Conservation (phyloP, 2,888 invertebrate species). For the Drosophila suboccidentalis region DNA sequence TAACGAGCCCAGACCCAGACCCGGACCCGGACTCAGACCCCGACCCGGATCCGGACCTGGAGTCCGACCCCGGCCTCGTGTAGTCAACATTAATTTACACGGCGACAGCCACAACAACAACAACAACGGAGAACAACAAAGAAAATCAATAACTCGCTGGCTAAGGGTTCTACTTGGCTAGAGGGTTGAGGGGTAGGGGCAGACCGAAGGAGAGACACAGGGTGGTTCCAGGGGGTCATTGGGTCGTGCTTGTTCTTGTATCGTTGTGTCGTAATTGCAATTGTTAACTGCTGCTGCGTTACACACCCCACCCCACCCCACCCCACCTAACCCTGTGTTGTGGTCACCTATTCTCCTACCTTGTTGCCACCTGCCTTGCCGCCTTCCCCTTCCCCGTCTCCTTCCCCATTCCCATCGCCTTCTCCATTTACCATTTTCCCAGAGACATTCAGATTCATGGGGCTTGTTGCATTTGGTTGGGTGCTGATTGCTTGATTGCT, state of each 20-base stretch:
- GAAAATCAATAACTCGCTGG: slow-evolving; percentile 57
- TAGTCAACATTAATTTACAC: slow-evolving; percentile 73
- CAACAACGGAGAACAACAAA: slow-evolving; percentile 24
- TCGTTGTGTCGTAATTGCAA: slow-evolving; percentile 69
- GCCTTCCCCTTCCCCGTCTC: neutral
- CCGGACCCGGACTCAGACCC: slow-evolving; percentile 4
- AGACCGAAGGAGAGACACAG: slow-evolving; percentile 6
- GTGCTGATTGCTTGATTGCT: slow-evolving; percentile 50
- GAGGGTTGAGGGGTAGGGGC: neutral
- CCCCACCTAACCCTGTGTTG: neutral
- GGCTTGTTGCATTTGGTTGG: slow-evolving; percentile 52
- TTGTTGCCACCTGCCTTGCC: neutral
- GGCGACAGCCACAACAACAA: slow-evolving; percentile 46
- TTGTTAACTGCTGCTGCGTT: slow-evolving; percentile 63
- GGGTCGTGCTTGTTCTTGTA: slow-evolving; percentile 27
- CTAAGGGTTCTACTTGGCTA: slow-evolving; percentile 28
- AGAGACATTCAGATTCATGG: slow-evolving; percentile 29
- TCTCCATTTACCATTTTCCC: slow-evolving; percentile 5
- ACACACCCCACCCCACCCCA: neutral
- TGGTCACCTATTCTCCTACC: neutral
- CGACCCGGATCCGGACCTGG: slow-evolving; percentile 4
- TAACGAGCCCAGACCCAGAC: neutral
- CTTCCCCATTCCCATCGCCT: neutral
- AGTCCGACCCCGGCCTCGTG: slow-evolving; percentile 36
- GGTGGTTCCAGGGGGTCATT: slow-evolving; percentile 24